Evolutionary conservation across 2,888 invertebrate species (phyloP), one percentile per base, ranked within the genome.

Genomic region (Selenia dentaria): DNA sequence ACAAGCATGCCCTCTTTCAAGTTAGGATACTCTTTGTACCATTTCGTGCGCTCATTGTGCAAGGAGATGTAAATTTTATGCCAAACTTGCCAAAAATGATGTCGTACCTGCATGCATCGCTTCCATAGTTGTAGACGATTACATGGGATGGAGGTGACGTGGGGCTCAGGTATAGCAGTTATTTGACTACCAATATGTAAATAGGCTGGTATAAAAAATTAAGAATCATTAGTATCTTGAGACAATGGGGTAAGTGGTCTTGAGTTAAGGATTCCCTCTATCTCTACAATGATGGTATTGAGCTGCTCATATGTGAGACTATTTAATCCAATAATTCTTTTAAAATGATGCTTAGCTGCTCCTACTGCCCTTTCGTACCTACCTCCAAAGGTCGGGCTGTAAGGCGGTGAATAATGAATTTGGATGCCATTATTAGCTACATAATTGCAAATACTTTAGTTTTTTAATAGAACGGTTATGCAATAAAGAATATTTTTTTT

Each of bases 41-140:
- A 51, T 24, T 46, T 51, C 6, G 42, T 46, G 12, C 44, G 26
- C 4, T 25, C 41, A 9, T 44, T 35, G 18, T 44, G 20, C 11
- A 25, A 25, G 20, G 36, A 36, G 6, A 50, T 20, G 26, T 50
- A 45, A 11, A 34, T 22, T 20, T 29, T 41, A 0, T 20, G 20
- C 44, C 44, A 44, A 6, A 8, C 24, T 16, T 27, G 26, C 36
- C 40, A 45, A 22, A 45, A 45, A n/a, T 45, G 18, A 24, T 51
- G 45, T 25, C 46, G 24, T 12, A 42, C 32, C 33, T 39, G 38
- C 9, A 34, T 11, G 1, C 18, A 42, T 8, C 29, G 18, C 12
- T 27, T 32, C 46, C 51, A 46, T 36, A 51, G 39, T 10, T 16
- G 28, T 20, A 45, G 13, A 10, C 40, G 20, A 33, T 33, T 33